phyloP scores from a whole-genome alignment of 2,888 invertebrate species.

The Lepidocyrtinus sp. region DNA sequence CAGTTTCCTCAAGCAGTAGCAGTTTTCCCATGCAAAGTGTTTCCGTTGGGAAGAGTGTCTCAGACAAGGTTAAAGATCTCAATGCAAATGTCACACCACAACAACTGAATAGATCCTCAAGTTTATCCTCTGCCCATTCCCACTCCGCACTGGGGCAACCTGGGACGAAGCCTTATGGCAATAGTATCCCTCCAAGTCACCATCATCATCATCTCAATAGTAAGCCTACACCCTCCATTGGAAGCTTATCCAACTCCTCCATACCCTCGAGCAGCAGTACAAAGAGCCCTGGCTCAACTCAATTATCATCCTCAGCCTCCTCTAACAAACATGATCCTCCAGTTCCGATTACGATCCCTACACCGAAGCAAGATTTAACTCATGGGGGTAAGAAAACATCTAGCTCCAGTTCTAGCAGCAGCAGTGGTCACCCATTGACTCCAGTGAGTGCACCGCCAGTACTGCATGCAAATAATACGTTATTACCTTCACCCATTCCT shows the following conservation, averaged over 20 bases:
- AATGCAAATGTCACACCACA: constrained; percentile 57
- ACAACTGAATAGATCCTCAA: constrained; percentile 37
- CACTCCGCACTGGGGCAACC: constrained; percentile 15
- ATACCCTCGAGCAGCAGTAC: no score
- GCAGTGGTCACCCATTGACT: constrained; percentile 10
- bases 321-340: no score
- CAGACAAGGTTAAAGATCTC: constrained; percentile 65
- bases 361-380: constrained; percentile 5
- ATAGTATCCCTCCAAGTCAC: constrained; percentile 9
- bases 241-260: constrained; percentile 26
- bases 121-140: constrained; percentile 26
- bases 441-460: constrained; percentile 18
- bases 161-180: constrained; percentile 9
- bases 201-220: not conserved
- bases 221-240: not conserved
- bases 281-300: not conserved
- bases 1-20: constrained; percentile 38
- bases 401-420: no score
- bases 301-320: constrained; percentile 4
- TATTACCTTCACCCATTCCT: not conserved
- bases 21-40: constrained; percentile 39
- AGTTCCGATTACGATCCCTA: not conserved
- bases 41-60: constrained; percentile 57
- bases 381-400: constrained; percentile 7
- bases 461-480: not conserved